Conservation (phyloP, 2,797 vertebrate species). For the Melanotaenia maccullochi region DNA sequence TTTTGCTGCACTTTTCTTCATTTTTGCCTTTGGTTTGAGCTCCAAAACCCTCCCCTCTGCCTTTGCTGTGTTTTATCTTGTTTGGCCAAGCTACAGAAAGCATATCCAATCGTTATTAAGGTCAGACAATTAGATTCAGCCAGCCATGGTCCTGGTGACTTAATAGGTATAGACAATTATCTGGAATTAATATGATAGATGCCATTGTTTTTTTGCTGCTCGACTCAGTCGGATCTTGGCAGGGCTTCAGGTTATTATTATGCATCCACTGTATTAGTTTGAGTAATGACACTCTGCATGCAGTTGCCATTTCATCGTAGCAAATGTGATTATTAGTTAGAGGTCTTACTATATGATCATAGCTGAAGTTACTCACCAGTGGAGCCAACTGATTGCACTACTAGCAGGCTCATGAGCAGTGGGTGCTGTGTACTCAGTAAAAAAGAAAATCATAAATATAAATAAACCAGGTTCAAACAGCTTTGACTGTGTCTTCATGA, state of each 20-base stretch:
- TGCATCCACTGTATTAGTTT: conserved; percentile 55
- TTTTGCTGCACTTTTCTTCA: conserved; percentile 37
- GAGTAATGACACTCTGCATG: conserved; percentile 53
- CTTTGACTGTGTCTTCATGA: conserved; percentile 37
- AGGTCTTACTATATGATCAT: conserved; percentile 36
- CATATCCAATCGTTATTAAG: conserved; percentile 65
- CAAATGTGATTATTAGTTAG: conserved; percentile 62
- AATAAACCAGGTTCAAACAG: conserved; percentile 35
- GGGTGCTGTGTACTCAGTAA: conserved; percentile 22
- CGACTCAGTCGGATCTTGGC: conserved; percentile 57
- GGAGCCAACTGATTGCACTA: conserved; percentile 1
- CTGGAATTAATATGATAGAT: conserved; percentile 72
- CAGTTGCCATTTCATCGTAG: conserved; percentile 53
- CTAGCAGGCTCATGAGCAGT: neutral
- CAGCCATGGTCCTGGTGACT: conserved; percentile 47
- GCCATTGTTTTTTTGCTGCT: conserved; percentile 46
- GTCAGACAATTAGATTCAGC: conserved; percentile 61
- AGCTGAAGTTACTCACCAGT: conserved; percentile 55
- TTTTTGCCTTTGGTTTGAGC: conserved; percentile 35
- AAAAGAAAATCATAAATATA: conserved; percentile 58
- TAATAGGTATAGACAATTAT: conserved; percentile 71
- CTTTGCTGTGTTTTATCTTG: conserved; percentile 45
- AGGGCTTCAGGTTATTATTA: conserved; percentile 54
- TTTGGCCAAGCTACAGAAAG: conserved; percentile 43
- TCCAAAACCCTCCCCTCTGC: conserved; percentile 22